A percentile compares a stretch with the other conserved stretches of the same genome.
These are phyloP conservation scores for Harpalus rubripes DNA, from an alignment of 2,888 invertebrate genomes.

Conservation along the genomic window DNA sequence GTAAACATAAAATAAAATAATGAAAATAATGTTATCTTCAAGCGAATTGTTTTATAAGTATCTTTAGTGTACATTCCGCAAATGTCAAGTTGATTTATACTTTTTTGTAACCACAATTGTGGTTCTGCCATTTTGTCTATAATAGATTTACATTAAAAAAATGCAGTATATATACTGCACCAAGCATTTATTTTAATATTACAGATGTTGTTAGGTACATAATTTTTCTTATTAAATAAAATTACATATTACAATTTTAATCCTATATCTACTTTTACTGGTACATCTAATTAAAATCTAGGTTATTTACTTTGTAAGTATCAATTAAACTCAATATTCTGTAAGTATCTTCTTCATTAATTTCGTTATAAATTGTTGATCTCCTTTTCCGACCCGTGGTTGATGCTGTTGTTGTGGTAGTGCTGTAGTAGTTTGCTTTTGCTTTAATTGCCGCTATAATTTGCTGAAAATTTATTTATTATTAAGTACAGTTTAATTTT, in stretches of 20 bases:
- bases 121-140: constrained; percentile 48
- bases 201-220: too few relatives aligned
- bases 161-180: not conserved
- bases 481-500: not conserved
- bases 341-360: constrained; percentile 55
- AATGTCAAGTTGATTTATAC: constrained; percentile 44
- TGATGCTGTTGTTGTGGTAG: constrained; percentile 77
- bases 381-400: constrained; percentile 73
- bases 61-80: constrained; percentile 56
- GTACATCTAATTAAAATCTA: constrained; percentile 29
- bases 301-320: constrained; percentile 28
- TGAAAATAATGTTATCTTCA: constrained; percentile 15
- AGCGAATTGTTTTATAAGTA: constrained; percentile 15
- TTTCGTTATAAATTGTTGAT: constrained; percentile 69
- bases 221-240: too few relatives aligned
- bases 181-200: too few relatives aligned
- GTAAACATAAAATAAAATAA: not conserved
- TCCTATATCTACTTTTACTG: not conserved
- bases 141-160: not conserved
- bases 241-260: too few relatives aligned
- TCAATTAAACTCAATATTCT: constrained; percentile 62
- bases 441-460: constrained; percentile 83
- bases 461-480: constrained; percentile 78
- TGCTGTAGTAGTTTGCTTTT: constrained; percentile 79
- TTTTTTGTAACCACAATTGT: constrained; percentile 50